phyloP scores from a whole-genome alignment of 2,888 invertebrate species.

The Flexamia atlantica region DNA sequence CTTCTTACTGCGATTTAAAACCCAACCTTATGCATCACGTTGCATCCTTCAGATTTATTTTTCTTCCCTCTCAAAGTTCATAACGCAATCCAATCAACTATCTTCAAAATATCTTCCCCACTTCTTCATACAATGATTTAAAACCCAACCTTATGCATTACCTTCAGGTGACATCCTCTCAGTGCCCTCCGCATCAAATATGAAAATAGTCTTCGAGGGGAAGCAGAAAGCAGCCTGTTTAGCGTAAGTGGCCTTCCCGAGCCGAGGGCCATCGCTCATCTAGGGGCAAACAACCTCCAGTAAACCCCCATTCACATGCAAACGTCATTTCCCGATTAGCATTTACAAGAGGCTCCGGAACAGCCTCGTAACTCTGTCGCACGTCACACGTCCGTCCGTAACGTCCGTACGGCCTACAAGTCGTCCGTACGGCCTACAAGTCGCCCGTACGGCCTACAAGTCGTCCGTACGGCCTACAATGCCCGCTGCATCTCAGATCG shows the following conservation, averaged over 20 bases:
- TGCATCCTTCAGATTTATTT: too few species aligned
- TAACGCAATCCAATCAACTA: too few species aligned
- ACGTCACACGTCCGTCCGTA: background rate
- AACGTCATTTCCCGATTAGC: conserved; percentile 58
- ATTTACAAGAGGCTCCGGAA: conserved; percentile 35
- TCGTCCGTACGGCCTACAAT: background rate
- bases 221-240: conserved; percentile 3
- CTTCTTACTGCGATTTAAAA: too few species aligned
- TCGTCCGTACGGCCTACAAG: background rate
- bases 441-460: background rate
- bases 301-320: conserved; percentile 61
- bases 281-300: conserved; percentile 40
- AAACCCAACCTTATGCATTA: too few species aligned
- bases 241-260: conserved; percentile 34
- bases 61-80: too few species aligned
- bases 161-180: too few species aligned
- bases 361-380: conserved; percentile 41
- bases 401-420: background rate
- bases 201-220: background rate
- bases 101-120: too few species aligned
- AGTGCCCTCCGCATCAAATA: conserved; percentile 12
- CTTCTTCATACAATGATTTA: too few species aligned
- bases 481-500: background rate
- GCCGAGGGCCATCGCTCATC: conserved; percentile 19
- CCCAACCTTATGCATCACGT: too few species aligned